Conservation (phyloP, 2,888 invertebrate species). For the Drosophila yooni region DNA sequence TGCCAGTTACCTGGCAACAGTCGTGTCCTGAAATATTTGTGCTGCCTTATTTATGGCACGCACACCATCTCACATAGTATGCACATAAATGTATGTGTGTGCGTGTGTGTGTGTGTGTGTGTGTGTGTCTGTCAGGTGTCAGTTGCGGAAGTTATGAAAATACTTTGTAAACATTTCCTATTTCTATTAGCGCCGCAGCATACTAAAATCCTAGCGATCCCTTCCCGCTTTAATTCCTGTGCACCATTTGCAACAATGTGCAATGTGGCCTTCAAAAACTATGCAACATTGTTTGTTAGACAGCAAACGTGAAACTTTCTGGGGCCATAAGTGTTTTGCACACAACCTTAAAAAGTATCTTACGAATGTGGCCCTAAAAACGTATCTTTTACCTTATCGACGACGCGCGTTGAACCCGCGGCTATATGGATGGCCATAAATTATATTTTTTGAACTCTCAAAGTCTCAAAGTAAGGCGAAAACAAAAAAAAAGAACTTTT, state of each 20-base stretch:
- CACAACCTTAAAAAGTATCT: slow-evolving; percentile 36
- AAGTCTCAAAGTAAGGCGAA: slow-evolving; percentile 56
- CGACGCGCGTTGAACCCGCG: slow-evolving; percentile 69
- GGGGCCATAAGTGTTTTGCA: slow-evolving; percentile 72
- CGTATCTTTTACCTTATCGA: slow-evolving; percentile 74
- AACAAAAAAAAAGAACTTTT: slow-evolving; percentile 72
- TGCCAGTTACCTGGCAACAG: slow-evolving; percentile 61
- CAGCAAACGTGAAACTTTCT: slow-evolving; percentile 67
- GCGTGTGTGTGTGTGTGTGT: slow-evolving; percentile 24
- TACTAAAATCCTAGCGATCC: slow-evolving; percentile 23
- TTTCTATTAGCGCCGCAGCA: slow-evolving; percentile 72
- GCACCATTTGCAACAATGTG: slow-evolving; percentile 36
- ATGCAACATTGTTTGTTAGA: slow-evolving; percentile 77
- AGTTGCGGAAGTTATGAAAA: slow-evolving; percentile 84
- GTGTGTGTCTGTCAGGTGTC: slow-evolving; percentile 77
- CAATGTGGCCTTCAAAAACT: slow-evolving; percentile 71
- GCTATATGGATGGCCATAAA: slow-evolving; percentile 77
- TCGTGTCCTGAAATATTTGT: slow-evolving; percentile 66
- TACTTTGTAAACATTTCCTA: slow-evolving; percentile 84
- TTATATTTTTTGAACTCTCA: slow-evolving; percentile 82
- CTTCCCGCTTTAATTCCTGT: neutral
- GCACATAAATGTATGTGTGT: neutral
- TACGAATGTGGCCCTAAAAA: slow-evolving; percentile 42
- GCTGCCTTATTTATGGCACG: slow-evolving; percentile 69
- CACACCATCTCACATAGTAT: slow-evolving; percentile 23